A percentile compares a stretch with the other conserved stretches of the same genome.
These are phyloP conservation scores for Heterotis niloticus DNA, from an alignment of 2,113 vertebrate species.

Conservation along the genomic window DNA sequence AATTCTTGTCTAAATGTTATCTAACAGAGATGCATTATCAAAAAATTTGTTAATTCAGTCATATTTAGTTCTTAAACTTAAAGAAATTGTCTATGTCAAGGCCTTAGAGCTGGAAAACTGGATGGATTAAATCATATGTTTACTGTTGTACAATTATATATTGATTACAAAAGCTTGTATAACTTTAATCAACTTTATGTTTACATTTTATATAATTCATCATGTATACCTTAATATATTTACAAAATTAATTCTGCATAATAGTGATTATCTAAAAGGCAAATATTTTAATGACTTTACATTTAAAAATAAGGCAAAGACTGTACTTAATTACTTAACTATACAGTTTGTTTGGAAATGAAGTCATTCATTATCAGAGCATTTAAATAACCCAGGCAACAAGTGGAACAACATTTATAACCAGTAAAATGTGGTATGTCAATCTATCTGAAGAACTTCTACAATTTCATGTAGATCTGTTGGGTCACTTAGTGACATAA, in stretches of 20 bases:
- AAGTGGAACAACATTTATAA: neutral
- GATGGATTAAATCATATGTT: slow-evolving; percentile 20
- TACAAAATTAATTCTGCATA: slow-evolving; percentile 81
- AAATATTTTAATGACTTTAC: slow-evolving; percentile 77
- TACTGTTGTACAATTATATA: slow-evolving; percentile 61
- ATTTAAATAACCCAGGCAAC: neutral
- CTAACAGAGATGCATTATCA: neutral
- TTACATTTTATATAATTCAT: slow-evolving; percentile 72
- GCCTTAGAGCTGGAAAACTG: slow-evolving; percentile 21
- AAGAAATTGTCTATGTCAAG: slow-evolving; percentile 16
- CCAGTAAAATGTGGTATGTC: too few species aligned
- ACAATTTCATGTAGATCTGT: neutral
- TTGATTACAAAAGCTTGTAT: slow-evolving; percentile 68
- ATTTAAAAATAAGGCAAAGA: slow-evolving; percentile 88
- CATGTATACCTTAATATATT: slow-evolving; percentile 69
- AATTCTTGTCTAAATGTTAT: slow-evolving; percentile 5
- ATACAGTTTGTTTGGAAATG: slow-evolving; percentile 58
- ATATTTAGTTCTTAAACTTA: neutral
- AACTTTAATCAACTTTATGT: slow-evolving; percentile 66
- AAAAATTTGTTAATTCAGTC: neutral
- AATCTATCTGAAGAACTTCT: neutral
- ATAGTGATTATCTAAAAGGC: slow-evolving; percentile 82
- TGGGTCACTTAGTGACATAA: neutral
- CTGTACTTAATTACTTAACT: slow-evolving; percentile 60
- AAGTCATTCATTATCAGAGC: slow-evolving; percentile 32